These are phyloP conservation scores for Drosophila ficusphila DNA, from an alignment of 1,140 invertebrate species.

Conservation along the genomic window DNA sequence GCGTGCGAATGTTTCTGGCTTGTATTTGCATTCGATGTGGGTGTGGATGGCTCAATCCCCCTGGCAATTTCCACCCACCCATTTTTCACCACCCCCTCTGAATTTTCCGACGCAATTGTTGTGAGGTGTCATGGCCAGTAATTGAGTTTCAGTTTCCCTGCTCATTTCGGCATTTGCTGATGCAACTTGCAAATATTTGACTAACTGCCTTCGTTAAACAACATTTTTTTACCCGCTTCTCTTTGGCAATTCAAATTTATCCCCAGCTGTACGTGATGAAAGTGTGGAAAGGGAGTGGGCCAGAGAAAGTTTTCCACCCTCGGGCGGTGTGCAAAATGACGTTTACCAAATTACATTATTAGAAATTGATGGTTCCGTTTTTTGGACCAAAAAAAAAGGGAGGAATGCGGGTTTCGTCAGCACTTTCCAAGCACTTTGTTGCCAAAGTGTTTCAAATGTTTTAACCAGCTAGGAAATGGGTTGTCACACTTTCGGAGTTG, in stretches of 20 bases:
- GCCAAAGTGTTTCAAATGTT: constrained; percentile 23
- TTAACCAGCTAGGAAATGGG: constrained; percentile 18
- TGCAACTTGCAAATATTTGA: constrained; percentile 80
- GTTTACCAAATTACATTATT: constrained; percentile 81
- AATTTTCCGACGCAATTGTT: constrained; percentile 36
- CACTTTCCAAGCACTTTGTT: constrained; percentile 19
- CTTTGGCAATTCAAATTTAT: constrained; percentile 55
- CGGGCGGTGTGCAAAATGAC: constrained; percentile 58
- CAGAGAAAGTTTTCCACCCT: constrained; percentile 26
- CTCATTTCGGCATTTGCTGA: constrained; percentile 67
- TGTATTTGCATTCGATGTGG: constrained; percentile 62
- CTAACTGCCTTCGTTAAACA: constrained; percentile 73
- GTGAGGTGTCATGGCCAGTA: constrained; percentile 79
- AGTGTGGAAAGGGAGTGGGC: constrained; percentile 17
- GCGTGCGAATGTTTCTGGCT: constrained; percentile 72
- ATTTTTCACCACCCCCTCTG: too few relatives aligned
- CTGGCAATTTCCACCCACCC: constrained; percentile 2
- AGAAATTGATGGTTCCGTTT: constrained; percentile 75
- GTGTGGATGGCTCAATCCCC: constrained; percentile 38
- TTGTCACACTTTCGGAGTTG: constrained; percentile 7
- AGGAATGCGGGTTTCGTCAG: constrained; percentile 19
- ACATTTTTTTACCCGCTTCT: background rate
- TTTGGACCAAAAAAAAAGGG: background rate
- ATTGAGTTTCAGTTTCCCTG: constrained; percentile 69
- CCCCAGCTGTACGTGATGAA: constrained; percentile 58